A percentile compares a stretch with the other conserved stretches of the same genome.
These are phyloP conservation scores for Campoplex nolae DNA, from an alignment of 2,888 invertebrate species.

Conservation along the genomic window DNA sequence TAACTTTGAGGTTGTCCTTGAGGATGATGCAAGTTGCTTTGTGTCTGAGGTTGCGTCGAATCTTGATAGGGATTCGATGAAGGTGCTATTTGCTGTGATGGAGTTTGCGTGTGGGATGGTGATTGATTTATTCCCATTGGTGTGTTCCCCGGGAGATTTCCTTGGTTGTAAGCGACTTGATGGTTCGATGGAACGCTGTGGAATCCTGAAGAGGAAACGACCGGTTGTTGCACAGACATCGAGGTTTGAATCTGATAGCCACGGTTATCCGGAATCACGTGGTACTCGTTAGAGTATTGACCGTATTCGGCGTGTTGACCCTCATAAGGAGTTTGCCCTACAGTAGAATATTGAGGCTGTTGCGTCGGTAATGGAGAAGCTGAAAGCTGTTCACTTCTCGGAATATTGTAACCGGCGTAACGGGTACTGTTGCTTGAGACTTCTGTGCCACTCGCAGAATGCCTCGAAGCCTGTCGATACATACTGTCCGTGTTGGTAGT, in stretches of 20 bases:
- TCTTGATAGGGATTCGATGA: slow-evolving; percentile 52
- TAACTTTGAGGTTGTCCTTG: slow-evolving; percentile 42
- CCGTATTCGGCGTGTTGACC: slow-evolving; percentile 48
- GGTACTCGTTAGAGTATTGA: slow-evolving; percentile 53
- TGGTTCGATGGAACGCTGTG: slow-evolving; percentile 19
- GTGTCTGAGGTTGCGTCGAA: slow-evolving; percentile 55
- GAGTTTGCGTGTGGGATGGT: slow-evolving; percentile 50
- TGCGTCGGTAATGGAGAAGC: slow-evolving; percentile 44
- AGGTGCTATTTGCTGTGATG: slow-evolving; percentile 3
- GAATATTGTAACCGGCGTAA: slow-evolving; percentile 70
- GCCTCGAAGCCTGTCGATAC: slow-evolving; percentile 72
- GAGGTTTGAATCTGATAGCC: slow-evolving; percentile 46
- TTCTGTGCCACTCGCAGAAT: slow-evolving; percentile 65
- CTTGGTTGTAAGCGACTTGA: slow-evolving; percentile 47
- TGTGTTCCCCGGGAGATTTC: slow-evolving; percentile 35
- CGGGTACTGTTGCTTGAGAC: slow-evolving; percentile 67
- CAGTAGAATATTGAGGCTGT: slow-evolving; percentile 55
- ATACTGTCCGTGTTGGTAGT: slow-evolving; percentile 73
- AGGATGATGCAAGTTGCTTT: slow-evolving; percentile 49
- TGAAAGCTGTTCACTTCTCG: slow-evolving; percentile 44
- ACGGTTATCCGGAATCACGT: slow-evolving; percentile 36
- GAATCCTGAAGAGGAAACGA: slow-evolving; percentile 43
- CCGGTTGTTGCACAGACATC: slow-evolving; percentile 25
- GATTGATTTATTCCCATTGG: slow-evolving; percentile 41
- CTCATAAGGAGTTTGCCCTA: slow-evolving; percentile 44